These are phyloP conservation scores for Parauchenoglanis ngamensis DNA, from an alignment of 2,797 vertebrate species.

Conservation along the genomic window DNA sequence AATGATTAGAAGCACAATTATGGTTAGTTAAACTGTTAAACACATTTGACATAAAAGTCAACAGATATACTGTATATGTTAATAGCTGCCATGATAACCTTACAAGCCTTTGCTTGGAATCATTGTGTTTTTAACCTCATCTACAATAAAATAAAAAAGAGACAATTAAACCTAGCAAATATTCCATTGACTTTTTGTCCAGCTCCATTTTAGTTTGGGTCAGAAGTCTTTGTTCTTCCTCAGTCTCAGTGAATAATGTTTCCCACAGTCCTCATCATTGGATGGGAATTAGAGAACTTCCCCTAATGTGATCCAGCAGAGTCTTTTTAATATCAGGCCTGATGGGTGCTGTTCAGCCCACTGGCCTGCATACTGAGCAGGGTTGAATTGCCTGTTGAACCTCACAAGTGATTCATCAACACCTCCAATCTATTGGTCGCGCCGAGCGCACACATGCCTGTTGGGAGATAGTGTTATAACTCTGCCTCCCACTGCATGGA, in stretches of 20 bases:
- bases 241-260: constrained; percentile 71
- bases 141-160: not conserved
- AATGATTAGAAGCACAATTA: not conserved
- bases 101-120: not conserved
- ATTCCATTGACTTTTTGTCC: constrained; percentile 65
- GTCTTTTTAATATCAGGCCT: constrained; percentile 81
- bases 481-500: constrained; percentile 67
- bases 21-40: not conserved
- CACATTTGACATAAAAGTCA: not conserved
- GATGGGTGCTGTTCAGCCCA: constrained; percentile 73
- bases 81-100: not conserved
- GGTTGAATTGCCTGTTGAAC: constrained; percentile 79
- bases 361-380: constrained; percentile 80
- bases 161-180: constrained; percentile 16
- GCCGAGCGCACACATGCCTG: constrained; percentile 47
- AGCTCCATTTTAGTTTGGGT: constrained; percentile 53
- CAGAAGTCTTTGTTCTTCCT: constrained; percentile 42
- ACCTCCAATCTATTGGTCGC: constrained; percentile 72
- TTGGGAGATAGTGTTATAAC: constrained; percentile 71
- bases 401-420: constrained; percentile 77
- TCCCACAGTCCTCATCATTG: constrained; percentile 73
- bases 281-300: constrained; percentile 53
- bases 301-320: constrained; percentile 77
- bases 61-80: not conserved
- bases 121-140: not conserved